phyloP scores from a whole-genome alignment of 2,797 vertebrate genomes.

The Trematomus bernacchii region DNA sequence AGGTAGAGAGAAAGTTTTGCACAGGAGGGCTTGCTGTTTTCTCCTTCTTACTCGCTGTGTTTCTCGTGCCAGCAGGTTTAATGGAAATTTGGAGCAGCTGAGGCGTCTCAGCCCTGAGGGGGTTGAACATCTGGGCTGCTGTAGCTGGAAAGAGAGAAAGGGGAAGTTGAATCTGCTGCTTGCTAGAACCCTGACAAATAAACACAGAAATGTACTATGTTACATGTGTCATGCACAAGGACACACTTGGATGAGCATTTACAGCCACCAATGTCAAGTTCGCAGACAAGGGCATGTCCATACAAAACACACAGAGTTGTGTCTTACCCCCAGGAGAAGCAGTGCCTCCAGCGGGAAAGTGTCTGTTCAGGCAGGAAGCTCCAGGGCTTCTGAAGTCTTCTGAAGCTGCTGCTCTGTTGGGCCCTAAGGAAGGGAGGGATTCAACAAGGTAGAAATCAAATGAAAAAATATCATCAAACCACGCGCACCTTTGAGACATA shows the following conservation, averaged over 20 bases:
- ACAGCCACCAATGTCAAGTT: slow-evolving; percentile 18
- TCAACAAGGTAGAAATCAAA: slow-evolving; percentile 46
- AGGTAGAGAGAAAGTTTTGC: slow-evolving; percentile 81
- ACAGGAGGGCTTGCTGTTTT: slow-evolving; percentile 61
- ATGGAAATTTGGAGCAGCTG: slow-evolving; percentile 83
- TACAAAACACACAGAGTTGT: slow-evolving; percentile 16
- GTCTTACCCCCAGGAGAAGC: slow-evolving; percentile 42
- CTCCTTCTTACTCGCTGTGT: slow-evolving; percentile 12
- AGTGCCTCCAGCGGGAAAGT: slow-evolving; percentile 32
- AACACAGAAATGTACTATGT: slow-evolving; percentile 15
- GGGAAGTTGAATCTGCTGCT: neutral
- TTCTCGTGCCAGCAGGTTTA: slow-evolving; percentile 66
- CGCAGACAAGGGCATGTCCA: slow-evolving; percentile 12
- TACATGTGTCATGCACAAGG: slow-evolving; percentile 18
- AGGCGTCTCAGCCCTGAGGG: slow-evolving; percentile 62
- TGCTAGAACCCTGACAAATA: slow-evolving; percentile 27
- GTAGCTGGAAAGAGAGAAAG: slow-evolving; percentile 1
- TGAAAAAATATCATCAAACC: slow-evolving; percentile 46
- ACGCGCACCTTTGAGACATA: slow-evolving; percentile 28
- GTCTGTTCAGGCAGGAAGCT: slow-evolving; percentile 54
- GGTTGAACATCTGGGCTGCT: slow-evolving; percentile 65
- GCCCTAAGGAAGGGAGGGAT: slow-evolving; percentile 36
- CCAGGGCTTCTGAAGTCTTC: slow-evolving; percentile 45
- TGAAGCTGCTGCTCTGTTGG: slow-evolving; percentile 32
- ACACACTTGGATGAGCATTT: slow-evolving; percentile 38